These are phyloP conservation scores for Solea solea DNA, from an alignment of 2,113 vertebrate genomes.

Conservation along the genomic window DNA sequence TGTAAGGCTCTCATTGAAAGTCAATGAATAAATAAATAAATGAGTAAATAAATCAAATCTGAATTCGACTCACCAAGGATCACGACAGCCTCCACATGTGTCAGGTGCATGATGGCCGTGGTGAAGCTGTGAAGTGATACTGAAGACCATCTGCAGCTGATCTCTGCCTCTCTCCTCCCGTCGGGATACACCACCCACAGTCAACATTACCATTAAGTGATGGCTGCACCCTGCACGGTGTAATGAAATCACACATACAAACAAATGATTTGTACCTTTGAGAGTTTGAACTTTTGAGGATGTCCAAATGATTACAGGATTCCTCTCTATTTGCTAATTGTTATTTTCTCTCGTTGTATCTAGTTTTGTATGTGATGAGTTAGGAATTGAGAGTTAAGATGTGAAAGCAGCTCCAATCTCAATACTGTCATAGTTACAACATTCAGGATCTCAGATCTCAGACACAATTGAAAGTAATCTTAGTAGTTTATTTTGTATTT, in stretches of 20 bases:
- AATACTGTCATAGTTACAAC: too few species aligned
- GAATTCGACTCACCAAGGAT: slow-evolving; percentile 63
- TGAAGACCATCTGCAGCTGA: slow-evolving; percentile 29
- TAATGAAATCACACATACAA: slow-evolving; percentile 7
- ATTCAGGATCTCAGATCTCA: too few species aligned
- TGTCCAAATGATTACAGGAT: too few species aligned
- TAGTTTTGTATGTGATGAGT: too few species aligned
- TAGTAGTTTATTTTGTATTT: too few species aligned
- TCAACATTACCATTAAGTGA: slow-evolving; percentile 43
- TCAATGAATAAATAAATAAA: neutral
- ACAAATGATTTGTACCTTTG: neutral
- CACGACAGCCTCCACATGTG: slow-evolving; percentile 29
- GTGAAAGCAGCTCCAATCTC: too few species aligned
- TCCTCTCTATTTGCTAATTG: too few species aligned
- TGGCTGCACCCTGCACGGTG: slow-evolving; percentile 4
- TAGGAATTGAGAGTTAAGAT: too few species aligned
- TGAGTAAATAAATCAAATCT: neutral
- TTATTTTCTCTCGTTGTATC: too few species aligned
- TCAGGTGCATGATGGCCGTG: slow-evolving; percentile 48
- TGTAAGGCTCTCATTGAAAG: neutral
- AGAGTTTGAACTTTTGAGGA: neutral
- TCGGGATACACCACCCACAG: slow-evolving; percentile 47
- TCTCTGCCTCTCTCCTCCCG: slow-evolving; percentile 6
- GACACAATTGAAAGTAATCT: too few species aligned
- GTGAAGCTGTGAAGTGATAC: slow-evolving; percentile 27